Evolutionary conservation across 1,140 invertebrate species (phyloP).

Genomic region (Drosophila fuyamai): DNA sequence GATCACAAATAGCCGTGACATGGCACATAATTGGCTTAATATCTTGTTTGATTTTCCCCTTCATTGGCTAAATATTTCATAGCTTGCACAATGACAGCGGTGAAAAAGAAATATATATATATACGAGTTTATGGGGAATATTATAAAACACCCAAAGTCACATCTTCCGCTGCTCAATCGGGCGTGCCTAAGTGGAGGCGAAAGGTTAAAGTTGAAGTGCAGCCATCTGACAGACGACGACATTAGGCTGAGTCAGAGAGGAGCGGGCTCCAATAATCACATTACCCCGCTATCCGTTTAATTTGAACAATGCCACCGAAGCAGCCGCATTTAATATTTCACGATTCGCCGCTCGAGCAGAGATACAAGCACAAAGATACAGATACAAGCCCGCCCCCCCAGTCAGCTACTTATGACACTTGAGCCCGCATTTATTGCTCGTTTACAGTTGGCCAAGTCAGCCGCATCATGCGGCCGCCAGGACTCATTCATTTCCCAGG

Average conservation of each 20-base stretch:
- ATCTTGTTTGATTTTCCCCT: slow-evolving; percentile 74
- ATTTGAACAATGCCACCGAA: slow-evolving; percentile 64
- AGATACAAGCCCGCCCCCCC: slow-evolving; percentile 30
- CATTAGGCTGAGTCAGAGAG: slow-evolving; percentile 42
- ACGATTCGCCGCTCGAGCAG: slow-evolving; percentile 59
- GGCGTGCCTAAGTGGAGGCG: slow-evolving; percentile 67
- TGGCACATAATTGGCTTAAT: slow-evolving; percentile 67
- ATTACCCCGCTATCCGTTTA: slow-evolving; percentile 73
- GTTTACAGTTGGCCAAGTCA: slow-evolving; percentile 75
- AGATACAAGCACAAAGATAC: slow-evolving; percentile 45
- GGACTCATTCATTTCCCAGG: slow-evolving; percentile 57
- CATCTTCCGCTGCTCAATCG: slow-evolving; percentile 67
- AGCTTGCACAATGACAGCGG: slow-evolving; percentile 38
- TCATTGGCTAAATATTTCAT: slow-evolving; percentile 71
- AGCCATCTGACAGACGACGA: slow-evolving; percentile 51
- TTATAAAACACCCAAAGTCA: slow-evolving; percentile 58
- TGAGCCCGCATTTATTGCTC: slow-evolving; percentile 72
- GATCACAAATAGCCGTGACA: slow-evolving; percentile 59
- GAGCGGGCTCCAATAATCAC: slow-evolving; percentile 57
- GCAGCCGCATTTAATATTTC: slow-evolving; percentile 72
- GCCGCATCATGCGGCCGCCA: slow-evolving; percentile 60
- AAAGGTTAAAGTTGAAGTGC: slow-evolving; percentile 68
- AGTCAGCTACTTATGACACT: slow-evolving; percentile 65
- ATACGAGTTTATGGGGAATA: slow-evolving; percentile 18
- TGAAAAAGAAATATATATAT: slow-evolving; percentile 10